Evolutionary conservation across 2,888 invertebrate genomes (phyloP).

Genomic region (Zaprionus bogoriensis): DNA sequence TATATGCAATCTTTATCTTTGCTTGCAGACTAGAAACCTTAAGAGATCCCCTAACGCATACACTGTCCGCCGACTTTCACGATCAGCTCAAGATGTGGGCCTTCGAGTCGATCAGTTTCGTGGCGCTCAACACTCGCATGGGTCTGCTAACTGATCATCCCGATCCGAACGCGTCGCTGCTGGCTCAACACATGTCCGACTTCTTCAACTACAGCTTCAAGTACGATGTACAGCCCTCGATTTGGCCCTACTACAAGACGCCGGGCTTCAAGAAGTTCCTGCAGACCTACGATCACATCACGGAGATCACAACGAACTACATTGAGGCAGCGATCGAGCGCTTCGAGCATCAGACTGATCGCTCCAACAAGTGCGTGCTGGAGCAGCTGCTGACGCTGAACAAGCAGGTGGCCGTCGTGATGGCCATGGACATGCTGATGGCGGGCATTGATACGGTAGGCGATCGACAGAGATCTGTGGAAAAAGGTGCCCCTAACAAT

Average conservation of each 20-base stretch:
- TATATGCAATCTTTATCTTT: not conserved
- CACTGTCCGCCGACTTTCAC: conserved; percentile 81
- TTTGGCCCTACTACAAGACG: conserved; percentile 77
- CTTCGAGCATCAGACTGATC: conserved; percentile 38
- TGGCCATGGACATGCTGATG: conserved; percentile 88
- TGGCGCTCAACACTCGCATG: conserved; percentile 81
- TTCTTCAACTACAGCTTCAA: conserved; percentile 74
- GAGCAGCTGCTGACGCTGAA: conserved; percentile 86
- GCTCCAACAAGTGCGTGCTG: conserved; percentile 84
- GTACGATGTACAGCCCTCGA: conserved; percentile 78
- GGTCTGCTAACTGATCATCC: conserved; percentile 59
- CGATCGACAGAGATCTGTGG: too few species aligned
- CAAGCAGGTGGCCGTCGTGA: conserved; percentile 86
- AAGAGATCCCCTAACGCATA: conserved; percentile 52
- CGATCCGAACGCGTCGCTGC: conserved; percentile 61
- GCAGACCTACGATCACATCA: conserved; percentile 72
- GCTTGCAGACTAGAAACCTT: conserved; percentile 62
- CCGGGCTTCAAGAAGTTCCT: conserved; percentile 75
- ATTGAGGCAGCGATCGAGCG: conserved; percentile 80
- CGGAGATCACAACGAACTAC: conserved; percentile 77
- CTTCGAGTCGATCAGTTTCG: conserved; percentile 84
- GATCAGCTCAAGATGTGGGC: conserved; percentile 85
- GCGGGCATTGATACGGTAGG: conserved; percentile 89
- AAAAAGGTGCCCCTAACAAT: not conserved
- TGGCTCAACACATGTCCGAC: conserved; percentile 64